Evolutionary conservation across 2,113 vertebrate species (phyloP), one percentile per base, ranked within the genome.

Genomic region (Lophotis ruficrista): DNA sequence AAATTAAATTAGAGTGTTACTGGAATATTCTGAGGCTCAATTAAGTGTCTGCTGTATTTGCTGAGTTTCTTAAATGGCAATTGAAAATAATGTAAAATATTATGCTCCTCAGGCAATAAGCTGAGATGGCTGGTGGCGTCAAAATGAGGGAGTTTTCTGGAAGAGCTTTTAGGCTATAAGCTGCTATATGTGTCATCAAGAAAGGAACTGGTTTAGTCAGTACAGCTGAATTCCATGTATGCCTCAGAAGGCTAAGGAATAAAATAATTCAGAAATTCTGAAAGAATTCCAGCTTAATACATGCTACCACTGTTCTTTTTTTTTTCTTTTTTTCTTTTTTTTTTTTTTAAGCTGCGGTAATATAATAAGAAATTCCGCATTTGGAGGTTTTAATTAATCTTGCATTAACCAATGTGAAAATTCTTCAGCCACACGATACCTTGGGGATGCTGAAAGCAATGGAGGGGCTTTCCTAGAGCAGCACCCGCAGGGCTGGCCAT

Each of bases 351-450:
- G 80, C 60, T 71, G n/a, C n/a, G 75, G 79, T 73, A 70, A 53
- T 62, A 83, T 50, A 82, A 41, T 14, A 76, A 7, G 12, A 87
- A 94, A 83, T 64, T 58, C 35, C 41, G 90, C 62, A 56, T 83
- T 91, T 91, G 58, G 21, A 28, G 51, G 25, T 79, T 80, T 93
- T 83, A 86, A 94, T 93, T 60, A 71, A 79, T 87, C 93, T 87
- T 80, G 20, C 71, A n/a, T 85, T 92, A 65, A 92, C 48, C 37
- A 65, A 57, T 24, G 60, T 30, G 71, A 68, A 75, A 89, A 87
- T 33, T 84, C 38, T 72, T 58, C 64, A 57, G 17, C 13, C 23
- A 20, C 48, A 24, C 68, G 57, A 9, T 25, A 31, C 14, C 24
- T 3, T 2, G 25, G 50, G 30, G 60, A 50, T 30, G 33, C 83